A percentile compares a stretch with the other conserved stretches of the same genome.
Evolutionary conservation across 2,113 vertebrate genomes (phyloP).

Genomic region (Syrmaticus mikado): DNA sequence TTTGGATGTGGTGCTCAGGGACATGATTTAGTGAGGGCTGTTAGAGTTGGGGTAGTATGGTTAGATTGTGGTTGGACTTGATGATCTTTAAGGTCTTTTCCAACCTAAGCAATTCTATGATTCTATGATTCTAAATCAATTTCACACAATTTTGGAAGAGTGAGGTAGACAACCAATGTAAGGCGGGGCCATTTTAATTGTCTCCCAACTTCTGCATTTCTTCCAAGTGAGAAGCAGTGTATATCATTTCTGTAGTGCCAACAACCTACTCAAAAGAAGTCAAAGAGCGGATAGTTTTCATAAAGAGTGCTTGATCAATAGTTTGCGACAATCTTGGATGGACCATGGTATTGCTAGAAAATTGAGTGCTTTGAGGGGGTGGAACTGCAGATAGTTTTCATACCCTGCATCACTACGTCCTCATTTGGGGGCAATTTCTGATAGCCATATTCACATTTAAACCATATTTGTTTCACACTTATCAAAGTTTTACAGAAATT

Average conservation of each 20-base stretch:
- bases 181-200: neutral
- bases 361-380: neutral
- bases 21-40: no score
- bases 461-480: neutral
- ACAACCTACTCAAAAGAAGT: neutral
- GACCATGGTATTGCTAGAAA: neutral
- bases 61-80: no score
- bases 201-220: neutral
- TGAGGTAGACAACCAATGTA: neutral
- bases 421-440: neutral
- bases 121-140: neutral
- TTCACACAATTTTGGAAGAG: neutral
- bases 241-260: neutral
- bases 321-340: neutral
- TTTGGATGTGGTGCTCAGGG: no score
- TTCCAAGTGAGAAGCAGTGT: neutral
- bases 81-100: no score
- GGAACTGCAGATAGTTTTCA: neutral
- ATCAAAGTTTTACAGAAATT: neutral
- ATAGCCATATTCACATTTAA: neutral
- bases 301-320: neutral
- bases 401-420: neutral
- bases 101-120: no score
- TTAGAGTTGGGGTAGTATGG: no score
- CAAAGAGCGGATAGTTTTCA: neutral